Evolutionary conservation across 1,140 invertebrate species (phyloP), one percentile per base, ranked within the genome.

Genomic region (Parapsyche elsis): DNA sequence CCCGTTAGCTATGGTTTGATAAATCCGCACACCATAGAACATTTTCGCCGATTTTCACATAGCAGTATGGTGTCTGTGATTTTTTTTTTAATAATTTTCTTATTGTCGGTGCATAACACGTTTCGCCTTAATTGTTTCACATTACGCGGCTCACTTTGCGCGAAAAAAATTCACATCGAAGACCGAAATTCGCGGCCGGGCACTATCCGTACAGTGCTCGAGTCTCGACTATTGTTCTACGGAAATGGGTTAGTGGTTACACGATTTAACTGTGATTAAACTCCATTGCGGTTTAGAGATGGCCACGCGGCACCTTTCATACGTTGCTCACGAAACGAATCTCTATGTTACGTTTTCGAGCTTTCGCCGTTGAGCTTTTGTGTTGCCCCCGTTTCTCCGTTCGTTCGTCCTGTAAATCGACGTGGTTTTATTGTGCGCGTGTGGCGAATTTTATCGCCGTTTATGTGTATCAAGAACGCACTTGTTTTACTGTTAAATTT

Each of bases 401-500:
- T 19, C 30, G 30, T 38, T 14, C 23, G 70, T 26, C 70, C 21
- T 10, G n/a, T 75, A 75, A 75, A 75, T 75, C 73, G 46, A n/a
- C 30, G 5, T 4, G 49, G 49, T 24, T 5, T 46, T 61, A 23
- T 23, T 57, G 9, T n/a, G 24, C 23, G 49, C 45, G 24, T 46
- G 49, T 26, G 45, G 45, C 73, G 19, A 49, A 75, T 75, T 75
- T 75, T 49, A 75, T 75, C 21, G 23, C 46, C 45, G 44, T 21
- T 75, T 30, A 57, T 23, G 24, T 23, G 64, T 26, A 75, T 71
- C 70, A 71, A n/a, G 14, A 75, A 75, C 23, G 45, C 73, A 75
- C 73, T 75, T 53, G 73, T 26, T 75, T 49, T 19, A 75, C 73
- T 53, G n/a, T 53, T 57, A 75, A 75, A 75, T 75, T 75, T 75